These are phyloP conservation scores for Tillus elongatus DNA, from an alignment of 2,888 invertebrate species.

Conservation along the genomic window DNA sequence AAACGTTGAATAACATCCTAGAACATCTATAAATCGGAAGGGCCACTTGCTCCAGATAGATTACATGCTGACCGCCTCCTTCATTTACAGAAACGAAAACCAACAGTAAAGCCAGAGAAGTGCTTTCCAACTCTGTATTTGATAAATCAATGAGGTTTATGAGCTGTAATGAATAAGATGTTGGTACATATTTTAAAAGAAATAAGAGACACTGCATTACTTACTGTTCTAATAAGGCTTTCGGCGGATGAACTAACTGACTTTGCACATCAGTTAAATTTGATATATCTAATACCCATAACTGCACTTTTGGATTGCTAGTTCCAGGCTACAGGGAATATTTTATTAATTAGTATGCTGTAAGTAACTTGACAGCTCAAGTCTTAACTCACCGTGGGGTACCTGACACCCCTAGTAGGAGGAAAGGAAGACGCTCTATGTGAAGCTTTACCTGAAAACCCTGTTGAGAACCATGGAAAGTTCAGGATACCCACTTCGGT, in stretches of 20 bases:
- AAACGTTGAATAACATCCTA: too few species aligned
- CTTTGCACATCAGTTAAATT: conserved; percentile 56
- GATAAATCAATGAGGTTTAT: too few species aligned
- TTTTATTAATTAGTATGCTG: conserved; percentile 44
- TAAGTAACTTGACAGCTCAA: conserved; percentile 73
- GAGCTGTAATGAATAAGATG: too few species aligned
- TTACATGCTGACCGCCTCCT: too few species aligned
- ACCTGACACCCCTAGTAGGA: conserved; percentile 67
- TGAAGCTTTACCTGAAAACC: conserved; percentile 50
- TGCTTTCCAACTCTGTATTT: too few species aligned
- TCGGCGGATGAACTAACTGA: conserved; percentile 64
- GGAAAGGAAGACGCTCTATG: conserved; percentile 56
- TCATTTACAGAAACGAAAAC: too few species aligned
- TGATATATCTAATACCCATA: conserved; percentile 71
- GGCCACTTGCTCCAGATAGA: too few species aligned
- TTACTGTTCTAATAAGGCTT: conserved; percentile 70
- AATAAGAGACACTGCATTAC: conserved; percentile 41
- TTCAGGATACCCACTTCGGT: conserved; percentile 64
- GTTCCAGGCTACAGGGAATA: conserved; percentile 66
- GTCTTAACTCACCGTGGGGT: conserved; percentile 70
- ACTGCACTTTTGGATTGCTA: conserved; percentile 72
- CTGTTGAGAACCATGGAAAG: conserved; percentile 74
- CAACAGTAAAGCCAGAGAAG: too few species aligned
- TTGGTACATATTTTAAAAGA: too few species aligned
- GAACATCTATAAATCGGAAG: too few species aligned